Base-by-base conservation (phyloP, 2,888 invertebrate species). In the Nomada flava region DNA sequence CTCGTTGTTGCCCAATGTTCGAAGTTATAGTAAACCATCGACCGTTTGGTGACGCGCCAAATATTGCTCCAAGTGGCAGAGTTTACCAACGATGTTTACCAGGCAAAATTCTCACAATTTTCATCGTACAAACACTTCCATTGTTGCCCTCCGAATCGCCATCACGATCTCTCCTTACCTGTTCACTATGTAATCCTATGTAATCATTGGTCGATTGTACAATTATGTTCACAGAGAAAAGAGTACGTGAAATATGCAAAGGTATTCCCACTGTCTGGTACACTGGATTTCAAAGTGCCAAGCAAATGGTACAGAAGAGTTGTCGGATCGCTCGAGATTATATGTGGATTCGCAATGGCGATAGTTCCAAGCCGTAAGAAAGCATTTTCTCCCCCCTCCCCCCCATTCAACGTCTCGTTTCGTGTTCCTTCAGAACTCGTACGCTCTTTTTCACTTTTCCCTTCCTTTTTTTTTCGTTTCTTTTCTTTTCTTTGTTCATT, bases 191-290 rank as follows among this genome's bases (percentile, higher is more conserved):
- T n/a, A n/a, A n/a, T n/a, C n/a, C n/a, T n/a, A n/a, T 15, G 15
- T 26, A 36, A 20, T 60, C 20, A 53, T 18, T 15, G 59, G 9
- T 11, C 59, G 15, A 47, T 63, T 23, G 7, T 36, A 26, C 23
- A 23, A 9, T 23, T 68, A 92, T 93, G 90, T 86, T 96, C 96
- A 86, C 95, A 98, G 98, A 95, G 98, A 92, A 98, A 98, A 94
- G 98, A 98, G 94, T 98, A 98, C 92, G 98, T 98, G n/a, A 97
- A 98, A 94, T 98, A 98, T 94, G 97, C 98, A n/a, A 98, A 98
- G 95, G 98, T 98, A 77, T 98, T 98, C 94, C 98, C 98, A 62
- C 94, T 98, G 68, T 95, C 97, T 67, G 96, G 96, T 87, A 95
- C 96, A 79, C 94, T 98, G 86, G 97, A 97, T 91, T 96, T 98